Conservation (phyloP, 2,888 invertebrate species). For the Carterocephalus palaemon region DNA sequence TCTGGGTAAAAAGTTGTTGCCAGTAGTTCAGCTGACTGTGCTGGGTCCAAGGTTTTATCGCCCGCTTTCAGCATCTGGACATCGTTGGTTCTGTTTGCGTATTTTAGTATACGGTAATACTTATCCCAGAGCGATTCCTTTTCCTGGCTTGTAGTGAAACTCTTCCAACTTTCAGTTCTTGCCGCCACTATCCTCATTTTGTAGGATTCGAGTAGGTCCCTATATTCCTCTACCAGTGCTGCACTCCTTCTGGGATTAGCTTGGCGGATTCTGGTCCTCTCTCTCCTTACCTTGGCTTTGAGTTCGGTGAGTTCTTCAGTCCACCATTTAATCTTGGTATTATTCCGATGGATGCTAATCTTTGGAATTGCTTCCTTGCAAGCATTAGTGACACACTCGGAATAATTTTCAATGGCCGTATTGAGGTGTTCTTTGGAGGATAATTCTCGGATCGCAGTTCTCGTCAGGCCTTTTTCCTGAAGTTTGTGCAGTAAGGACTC, state of each 20-base stretch:
- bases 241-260: neutral
- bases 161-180: conserved; percentile 11
- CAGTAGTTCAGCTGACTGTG: conserved; percentile 4
- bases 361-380: neutral
- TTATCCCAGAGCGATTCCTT: conserved; percentile 10
- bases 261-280: neutral
- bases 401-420: neutral
- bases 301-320: neutral
- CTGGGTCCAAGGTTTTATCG: neutral
- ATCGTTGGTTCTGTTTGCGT: neutral
- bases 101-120: conserved; percentile 7
- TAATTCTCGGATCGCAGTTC: neutral
- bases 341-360: neutral
- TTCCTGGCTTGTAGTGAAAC: conserved; percentile 3
- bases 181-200: neutral
- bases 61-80: neutral
- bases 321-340: conserved; percentile 6
- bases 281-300: conserved; percentile 4
- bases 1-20: conserved; percentile 16
- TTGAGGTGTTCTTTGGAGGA: neutral
- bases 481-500: neutral
- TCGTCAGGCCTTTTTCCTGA: neutral
- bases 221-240: neutral
- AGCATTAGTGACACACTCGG: neutral
- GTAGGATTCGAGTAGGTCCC: neutral